Conservation (phyloP, 2,888 invertebrate genomes). For the Therioaphis trifolii region DNA sequence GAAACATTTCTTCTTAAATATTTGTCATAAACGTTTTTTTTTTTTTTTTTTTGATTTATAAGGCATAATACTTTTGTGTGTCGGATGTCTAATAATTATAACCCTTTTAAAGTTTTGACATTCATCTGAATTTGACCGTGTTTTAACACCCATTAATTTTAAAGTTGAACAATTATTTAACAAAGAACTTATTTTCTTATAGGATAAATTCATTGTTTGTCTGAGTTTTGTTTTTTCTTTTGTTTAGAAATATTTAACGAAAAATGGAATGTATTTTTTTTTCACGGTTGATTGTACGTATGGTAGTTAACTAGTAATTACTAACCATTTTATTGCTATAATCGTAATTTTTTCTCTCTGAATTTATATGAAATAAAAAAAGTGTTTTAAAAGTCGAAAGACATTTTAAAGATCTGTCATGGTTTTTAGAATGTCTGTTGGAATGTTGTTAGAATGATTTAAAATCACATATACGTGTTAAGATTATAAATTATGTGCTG, state of each 20-base stretch:
- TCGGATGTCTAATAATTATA: background rate
- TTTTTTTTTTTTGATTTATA: no score
- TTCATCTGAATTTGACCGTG: background rate
- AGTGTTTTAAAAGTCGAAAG: no score
- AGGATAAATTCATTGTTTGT: background rate
- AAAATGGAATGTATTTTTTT: no score
- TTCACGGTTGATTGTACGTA: background rate
- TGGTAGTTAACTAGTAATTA: no score
- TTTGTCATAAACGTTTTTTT: no score
- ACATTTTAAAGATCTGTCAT: no score
- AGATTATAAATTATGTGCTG: no score
- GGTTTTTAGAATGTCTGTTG: no score
- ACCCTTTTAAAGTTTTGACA: constrained; percentile 22
- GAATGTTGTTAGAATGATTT: no score
- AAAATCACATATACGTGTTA: no score
- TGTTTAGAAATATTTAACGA: no score
- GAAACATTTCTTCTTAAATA: no score
- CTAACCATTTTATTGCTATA: background rate
- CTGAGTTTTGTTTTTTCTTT: background rate
- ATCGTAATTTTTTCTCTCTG: background rate
- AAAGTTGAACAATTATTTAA: constrained; percentile 12
- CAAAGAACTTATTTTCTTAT: background rate
- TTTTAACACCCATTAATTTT: constrained; percentile 9
- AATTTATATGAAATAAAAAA: background rate
- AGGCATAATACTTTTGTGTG: background rate